Evolutionary conservation across 2,888 invertebrate species (phyloP), one percentile per base, ranked within the genome.

Genomic region (Ectobius pallidus): DNA sequence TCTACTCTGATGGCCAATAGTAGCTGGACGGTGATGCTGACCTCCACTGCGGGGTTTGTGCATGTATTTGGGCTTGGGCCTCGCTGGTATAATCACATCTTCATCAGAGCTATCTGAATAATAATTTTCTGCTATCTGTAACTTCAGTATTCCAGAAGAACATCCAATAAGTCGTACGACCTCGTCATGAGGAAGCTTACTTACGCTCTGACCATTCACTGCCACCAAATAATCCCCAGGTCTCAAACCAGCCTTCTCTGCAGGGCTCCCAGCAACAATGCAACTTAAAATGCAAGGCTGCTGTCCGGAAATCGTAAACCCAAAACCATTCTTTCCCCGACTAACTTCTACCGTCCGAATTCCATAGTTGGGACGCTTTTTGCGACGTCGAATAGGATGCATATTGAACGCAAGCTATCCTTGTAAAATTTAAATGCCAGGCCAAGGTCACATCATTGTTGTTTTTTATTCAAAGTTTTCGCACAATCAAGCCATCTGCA

Each of bases 261-360:
- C 97, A 2, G 97, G 96, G 74, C 94, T 94, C 77, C 93, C 93
- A 62, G 89, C 86, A 0, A 96, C 96, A 78, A 98, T 97, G 79
- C 95, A 96, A 69, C 96, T 96, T 73, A 98, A 87, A 76, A 97
- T 94, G 82, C 97, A 98, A 0, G 98, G 97, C 80, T 96, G 92
- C 82, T 98, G 97, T 2, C 97, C 97, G 1, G 97, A 96, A 80
- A 98, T 97, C 25, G 97, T 98, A 81, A 98, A 98, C n/a, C 98
- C 97, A 82, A 96, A 98, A 9, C 97, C 97, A 79, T 93, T 93
- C 74, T 90, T 88, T 2, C 97, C 96, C 76, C 97, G 87, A 9
- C 90, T 88, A 52, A 97, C 91, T 79, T 97, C 94, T 70, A 97
- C 93, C 39, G 92, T 91, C 76, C 93, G 88, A 75, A 94, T 90